Percentiles rank a stretch among this genome's conserved stretches.
Evolutionary conservation across 2,888 invertebrate species (phyloP).

Genomic region (Pachliopta kotzebuea): DNA sequence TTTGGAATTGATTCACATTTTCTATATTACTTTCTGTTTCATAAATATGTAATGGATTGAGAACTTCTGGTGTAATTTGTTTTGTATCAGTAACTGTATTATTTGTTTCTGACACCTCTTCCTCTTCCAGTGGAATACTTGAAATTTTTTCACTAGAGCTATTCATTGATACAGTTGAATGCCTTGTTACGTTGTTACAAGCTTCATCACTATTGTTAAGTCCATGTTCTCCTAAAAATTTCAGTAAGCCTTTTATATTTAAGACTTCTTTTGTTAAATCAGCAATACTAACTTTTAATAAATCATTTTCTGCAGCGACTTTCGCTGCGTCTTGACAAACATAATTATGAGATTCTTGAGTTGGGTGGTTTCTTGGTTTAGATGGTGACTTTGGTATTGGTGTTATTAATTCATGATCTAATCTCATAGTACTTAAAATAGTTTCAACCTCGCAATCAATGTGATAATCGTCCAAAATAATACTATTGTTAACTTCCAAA

Average conservation of each 20-base stretch:
- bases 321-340: slow-evolving; percentile 41
- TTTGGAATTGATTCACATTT: neutral
- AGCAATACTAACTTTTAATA: slow-evolving; percentile 37
- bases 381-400: slow-evolving; percentile 58
- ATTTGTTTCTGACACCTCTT: slow-evolving; percentile 3
- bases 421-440: slow-evolving; percentile 56
- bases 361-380: slow-evolving; percentile 29
- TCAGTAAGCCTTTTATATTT: slow-evolving; percentile 40
- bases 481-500: slow-evolving; percentile 50
- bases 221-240: slow-evolving; percentile 20
- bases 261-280: slow-evolving; percentile 40
- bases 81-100: neutral
- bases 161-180: neutral
- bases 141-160: neutral
- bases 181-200: slow-evolving; percentile 14
- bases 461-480: slow-evolving; percentile 38
- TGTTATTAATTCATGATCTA: slow-evolving; percentile 46
- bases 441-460: slow-evolving; percentile 56
- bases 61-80: neutral
- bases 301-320: slow-evolving; percentile 41
- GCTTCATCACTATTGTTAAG: slow-evolving; percentile 15
- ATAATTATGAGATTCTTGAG: slow-evolving; percentile 17
- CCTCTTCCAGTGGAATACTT: neutral
- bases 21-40: neutral
- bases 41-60: neutral